A percentile compares a stretch with the other conserved stretches of the same genome.
Conservation (phyloP, 2,797 vertebrate genomes). For the Rousettus madagascariensis region DNA sequence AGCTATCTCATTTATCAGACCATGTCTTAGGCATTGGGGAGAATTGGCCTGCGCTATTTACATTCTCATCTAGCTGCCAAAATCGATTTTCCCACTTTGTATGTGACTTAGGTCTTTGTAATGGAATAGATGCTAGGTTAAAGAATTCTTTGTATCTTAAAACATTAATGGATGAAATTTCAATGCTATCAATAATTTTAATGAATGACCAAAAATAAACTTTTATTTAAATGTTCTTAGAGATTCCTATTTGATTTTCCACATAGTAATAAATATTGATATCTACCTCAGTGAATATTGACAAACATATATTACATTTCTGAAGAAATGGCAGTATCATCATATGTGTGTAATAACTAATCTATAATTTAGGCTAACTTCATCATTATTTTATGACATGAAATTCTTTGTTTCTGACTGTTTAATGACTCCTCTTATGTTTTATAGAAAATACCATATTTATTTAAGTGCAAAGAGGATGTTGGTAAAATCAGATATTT, state of each 20-base stretch:
- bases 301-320: background rate
- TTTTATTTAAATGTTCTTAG: background rate
- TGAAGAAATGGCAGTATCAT: background rate
- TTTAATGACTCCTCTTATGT: background rate
- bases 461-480: background rate
- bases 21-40: background rate
- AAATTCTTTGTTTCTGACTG: background rate
- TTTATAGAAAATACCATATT: background rate
- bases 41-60: background rate
- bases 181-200: background rate
- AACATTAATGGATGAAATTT: background rate
- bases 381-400: background rate
- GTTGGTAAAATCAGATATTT: background rate
- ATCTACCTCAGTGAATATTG: background rate
- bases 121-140: background rate
- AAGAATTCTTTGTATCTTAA: constrained; percentile 8
- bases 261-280: background rate
- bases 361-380: background rate
- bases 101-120: constrained; percentile 8
- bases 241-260: constrained; percentile 10
- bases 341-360: background rate
- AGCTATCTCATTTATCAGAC: background rate
- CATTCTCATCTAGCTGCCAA: background rate
- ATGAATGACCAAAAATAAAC: background rate
- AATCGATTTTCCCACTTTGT: constrained; percentile 32